Conservation (phyloP, 2,888 invertebrate genomes). For the Pyrochroa serraticornis region DNA sequence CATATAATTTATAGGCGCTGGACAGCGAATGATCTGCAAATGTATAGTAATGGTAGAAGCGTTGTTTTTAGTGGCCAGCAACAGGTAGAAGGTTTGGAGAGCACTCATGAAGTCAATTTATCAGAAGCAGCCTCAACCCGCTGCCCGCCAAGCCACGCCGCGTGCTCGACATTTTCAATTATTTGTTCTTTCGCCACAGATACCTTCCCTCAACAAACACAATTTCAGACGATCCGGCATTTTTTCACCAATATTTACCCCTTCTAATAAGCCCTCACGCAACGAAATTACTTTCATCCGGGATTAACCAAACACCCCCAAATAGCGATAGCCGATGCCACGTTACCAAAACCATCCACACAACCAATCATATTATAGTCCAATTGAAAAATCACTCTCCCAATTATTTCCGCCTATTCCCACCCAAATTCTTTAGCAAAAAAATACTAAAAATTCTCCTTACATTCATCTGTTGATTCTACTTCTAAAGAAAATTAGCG, state of each 20-base stretch:
- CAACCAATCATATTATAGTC: too few species aligned
- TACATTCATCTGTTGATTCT: too few species aligned
- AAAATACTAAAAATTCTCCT: too few species aligned
- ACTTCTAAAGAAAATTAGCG: too few species aligned
- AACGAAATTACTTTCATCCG: constrained; percentile 3
- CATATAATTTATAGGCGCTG: constrained; percentile 32
- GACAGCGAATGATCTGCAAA: constrained; percentile 35
- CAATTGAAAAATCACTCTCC: too few species aligned
- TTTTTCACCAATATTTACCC: constrained; percentile 22
- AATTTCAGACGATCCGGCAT: constrained; percentile 25
- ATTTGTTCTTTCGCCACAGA: constrained; percentile 37
- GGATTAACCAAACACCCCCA: constrained; percentile 16
- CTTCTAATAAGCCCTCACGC: constrained; percentile 2
- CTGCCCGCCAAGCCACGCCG: constrained; percentile 37
- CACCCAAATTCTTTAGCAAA: too few species aligned
- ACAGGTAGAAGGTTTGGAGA: constrained; percentile 52
- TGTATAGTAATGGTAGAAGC: constrained; percentile 42
- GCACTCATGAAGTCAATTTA: constrained; percentile 52
- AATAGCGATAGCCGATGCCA: not conserved
- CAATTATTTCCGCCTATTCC: too few species aligned
- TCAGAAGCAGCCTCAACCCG: constrained; percentile 43
- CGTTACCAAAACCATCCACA: not conserved
- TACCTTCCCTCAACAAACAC: constrained; percentile 30
- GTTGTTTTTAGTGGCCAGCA: constrained; percentile 49
- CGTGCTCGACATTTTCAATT: constrained; percentile 43